phyloP scores from a whole-genome alignment of 2,797 vertebrate species.

The Amniataba percoides region DNA sequence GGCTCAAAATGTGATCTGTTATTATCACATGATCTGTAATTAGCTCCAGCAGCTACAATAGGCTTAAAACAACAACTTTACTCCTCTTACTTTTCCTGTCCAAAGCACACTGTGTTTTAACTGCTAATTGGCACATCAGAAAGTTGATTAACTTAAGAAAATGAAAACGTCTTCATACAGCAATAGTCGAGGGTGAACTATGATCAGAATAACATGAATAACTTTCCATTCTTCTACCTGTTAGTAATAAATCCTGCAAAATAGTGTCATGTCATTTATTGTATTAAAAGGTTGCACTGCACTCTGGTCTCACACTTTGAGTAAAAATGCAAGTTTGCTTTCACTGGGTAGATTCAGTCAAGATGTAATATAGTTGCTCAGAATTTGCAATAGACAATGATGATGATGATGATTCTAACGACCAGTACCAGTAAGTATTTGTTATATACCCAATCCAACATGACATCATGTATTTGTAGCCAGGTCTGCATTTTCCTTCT shows the following conservation, averaged over 20 bases:
- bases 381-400: background rate
- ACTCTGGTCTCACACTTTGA: background rate
- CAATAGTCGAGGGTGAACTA: background rate
- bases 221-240: background rate
- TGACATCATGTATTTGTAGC: background rate
- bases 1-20: background rate
- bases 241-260: background rate
- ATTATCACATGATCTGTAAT: background rate
- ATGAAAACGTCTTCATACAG: too few species aligned
- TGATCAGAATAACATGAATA: background rate
- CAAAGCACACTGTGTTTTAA: background rate
- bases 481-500: background rate
- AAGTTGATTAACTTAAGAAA: background rate
- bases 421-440: background rate
- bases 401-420: background rate
- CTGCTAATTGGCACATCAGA: background rate
- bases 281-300: background rate
- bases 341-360: background rate
- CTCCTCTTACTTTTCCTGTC: background rate
- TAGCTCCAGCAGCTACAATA: background rate
- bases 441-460: background rate
- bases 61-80: background rate
- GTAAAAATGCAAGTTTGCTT: background rate
- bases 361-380: background rate
- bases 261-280: background rate